Base-by-base conservation (phyloP, 2,113 vertebrate species). In the Prolemur simus region DNA sequence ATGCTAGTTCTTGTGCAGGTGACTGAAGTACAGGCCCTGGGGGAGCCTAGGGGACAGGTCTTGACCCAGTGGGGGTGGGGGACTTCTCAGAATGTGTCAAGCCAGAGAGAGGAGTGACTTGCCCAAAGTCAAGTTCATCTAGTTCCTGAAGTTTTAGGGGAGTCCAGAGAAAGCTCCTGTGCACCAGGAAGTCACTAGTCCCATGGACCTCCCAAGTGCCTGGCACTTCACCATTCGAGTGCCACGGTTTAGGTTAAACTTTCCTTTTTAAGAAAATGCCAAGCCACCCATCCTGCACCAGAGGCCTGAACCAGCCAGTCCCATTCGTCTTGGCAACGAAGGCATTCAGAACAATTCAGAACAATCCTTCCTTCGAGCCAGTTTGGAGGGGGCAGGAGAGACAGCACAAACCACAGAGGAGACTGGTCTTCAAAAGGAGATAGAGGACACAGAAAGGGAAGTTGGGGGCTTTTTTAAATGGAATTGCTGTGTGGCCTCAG, bases 261-360 rank as follows among this genome's bases (percentile, higher is more conserved):
- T 73, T 77, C 83, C 39, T 64, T 74, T 58, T 23, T 45, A 42
- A 54, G 68, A 54, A 71, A 87, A 58, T n/a, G 2, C 34, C 66
- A 7, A 27, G 84, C 37, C 42, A 6, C 21, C n/a, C 29, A 32
- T 60, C 39, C 6, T 7, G 37, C n/a, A 0, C 2, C 6, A 0
- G 47, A 63, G 37, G 29, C 27, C 66, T 21, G 52, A 10, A 10
- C 42, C 5, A 56, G 6, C 39, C 18, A 6, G 47, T 15, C 21
- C 11, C 8, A 10, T n/a, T 15, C 13, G 13, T 11, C 0, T 18
- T 20, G 25, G 71, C 37, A 37, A 25, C 37, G 2, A 7, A 20
- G 66, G 45, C 9, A 1, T n/a, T 2, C 18, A 17, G 63, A n/a
- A n/a, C n/a, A n/a, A n/a, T n/a, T n/a, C n/a, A n/a, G n/a, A 54